Base-by-base conservation (phyloP, 2,113 vertebrate genomes). In the Galemys pyrenaicus region DNA sequence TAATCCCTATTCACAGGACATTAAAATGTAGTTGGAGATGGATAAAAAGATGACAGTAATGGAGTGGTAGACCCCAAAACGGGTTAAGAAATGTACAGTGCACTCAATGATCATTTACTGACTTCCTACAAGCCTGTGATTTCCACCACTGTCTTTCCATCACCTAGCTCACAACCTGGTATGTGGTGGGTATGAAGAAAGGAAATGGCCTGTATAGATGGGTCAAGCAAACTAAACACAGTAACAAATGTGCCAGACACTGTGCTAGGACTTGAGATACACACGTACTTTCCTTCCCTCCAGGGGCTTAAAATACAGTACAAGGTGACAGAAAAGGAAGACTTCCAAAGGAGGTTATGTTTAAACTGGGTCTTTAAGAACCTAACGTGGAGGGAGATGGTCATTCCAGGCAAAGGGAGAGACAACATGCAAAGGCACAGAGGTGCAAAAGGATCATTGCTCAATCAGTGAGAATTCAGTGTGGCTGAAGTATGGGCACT, bases 71-170 rank as follows among this genome's bases (percentile, higher is more conserved):
- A 67, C 58, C 22, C 70, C 8, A 24, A 12, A 51, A 3, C 20
- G 49, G 22, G 32, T 92, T 83, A 82, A 87, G 30, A 96, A 87
- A 80, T 60, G 15, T 41, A 92, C 67, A 81, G 81, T 60, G 70
- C 44, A 80, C 32, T 84, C 39, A 81, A 7, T 60, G 41, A n/a
- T 70, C 28, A 44, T 32, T 46, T 58, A 54, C 0, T 90, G 70
- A 82, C 67, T 77, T 70, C 37, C 73, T 49, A 28, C 26, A 81
- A 79, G 74, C 24, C 64, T 54, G 30, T 6, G 13, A 68, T 80
- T 79, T 71, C 60, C 16, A 77, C 49, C 46, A 58, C 24, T 62
- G 64, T 91, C 62, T 89, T 81, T 56, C 60, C 82, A 82, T 80
- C 67, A 70, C 39, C 44, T 54, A 46, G 12, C 10, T 65, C 3